phyloP scores from a whole-genome alignment of 2,113 vertebrate genomes.

The Mustela nigripes region DNA sequence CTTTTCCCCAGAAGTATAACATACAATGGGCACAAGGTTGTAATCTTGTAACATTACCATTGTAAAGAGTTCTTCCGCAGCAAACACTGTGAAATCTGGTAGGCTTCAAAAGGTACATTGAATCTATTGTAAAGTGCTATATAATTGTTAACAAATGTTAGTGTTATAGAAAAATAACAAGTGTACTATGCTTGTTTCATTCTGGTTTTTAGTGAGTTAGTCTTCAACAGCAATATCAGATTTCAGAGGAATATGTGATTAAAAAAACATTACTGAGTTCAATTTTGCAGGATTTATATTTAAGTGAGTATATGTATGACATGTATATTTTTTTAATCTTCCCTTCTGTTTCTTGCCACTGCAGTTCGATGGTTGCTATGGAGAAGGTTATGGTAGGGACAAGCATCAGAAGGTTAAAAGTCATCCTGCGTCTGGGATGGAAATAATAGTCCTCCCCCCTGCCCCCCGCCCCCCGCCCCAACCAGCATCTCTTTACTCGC shows the following conservation, averaged over 20 bases:
- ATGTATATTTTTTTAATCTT: neutral
- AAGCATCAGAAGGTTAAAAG: conserved; percentile 51
- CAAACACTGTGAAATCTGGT: conserved; percentile 5
- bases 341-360: conserved; percentile 6
- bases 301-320: neutral
- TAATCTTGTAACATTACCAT: neutral
- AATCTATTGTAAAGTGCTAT: conserved; percentile 33
- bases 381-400: conserved; percentile 67
- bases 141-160: neutral
- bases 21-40: neutral
- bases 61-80: neutral
- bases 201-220: conserved; percentile 2
- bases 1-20: neutral
- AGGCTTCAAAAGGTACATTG: neutral
- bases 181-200: neutral
- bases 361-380: conserved; percentile 63
- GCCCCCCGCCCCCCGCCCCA: too few relatives aligned
- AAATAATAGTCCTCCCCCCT: neutral
- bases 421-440: conserved; percentile 44
- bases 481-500: neutral
- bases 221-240: neutral
- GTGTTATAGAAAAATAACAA: neutral
- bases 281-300: neutral
- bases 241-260: neutral
- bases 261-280: neutral